Evolutionary conservation across 2,113 vertebrate species (phyloP).

Genomic region (Perca flavescens): DNA sequence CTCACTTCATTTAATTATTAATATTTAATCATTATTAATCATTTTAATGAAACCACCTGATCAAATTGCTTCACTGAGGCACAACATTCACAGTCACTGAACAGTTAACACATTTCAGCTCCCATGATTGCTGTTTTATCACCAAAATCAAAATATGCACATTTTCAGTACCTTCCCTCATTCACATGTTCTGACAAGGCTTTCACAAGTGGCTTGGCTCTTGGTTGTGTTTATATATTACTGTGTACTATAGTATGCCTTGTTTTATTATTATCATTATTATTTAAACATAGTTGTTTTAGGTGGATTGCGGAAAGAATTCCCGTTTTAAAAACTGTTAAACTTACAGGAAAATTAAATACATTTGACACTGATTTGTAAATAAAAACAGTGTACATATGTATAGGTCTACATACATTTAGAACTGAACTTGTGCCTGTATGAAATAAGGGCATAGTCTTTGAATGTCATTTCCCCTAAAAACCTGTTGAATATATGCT

Average conservation of each 20-base stretch:
- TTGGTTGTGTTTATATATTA: conserved; percentile 55
- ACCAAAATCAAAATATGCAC: conserved; percentile 80
- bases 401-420: conserved; percentile 2
- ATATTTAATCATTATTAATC: too few species aligned
- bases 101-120: conserved; percentile 67
- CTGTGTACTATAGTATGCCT: conserved; percentile 41
- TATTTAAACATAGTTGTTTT: conserved; percentile 36
- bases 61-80: neutral
- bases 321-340: conserved; percentile 25
- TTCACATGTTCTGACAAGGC: conserved; percentile 76
- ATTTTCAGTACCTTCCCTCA: conserved; percentile 66
- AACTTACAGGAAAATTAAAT: neutral
- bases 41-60: conserved; percentile 20
- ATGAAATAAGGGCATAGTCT: neutral
- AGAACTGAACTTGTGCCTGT: conserved; percentile 17
- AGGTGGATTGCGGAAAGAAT: neutral
- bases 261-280: conserved; percentile 7
- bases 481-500: neutral
- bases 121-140: conserved; percentile 74
- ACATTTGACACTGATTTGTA: neutral
- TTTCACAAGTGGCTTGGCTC: conserved; percentile 66
- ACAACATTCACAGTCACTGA: conserved; percentile 51
- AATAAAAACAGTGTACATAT: neutral
- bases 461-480: neutral
- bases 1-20: neutral